phyloP scores from a whole-genome alignment of 2,888 invertebrate genomes.

The Xestia ashworthii region DNA sequence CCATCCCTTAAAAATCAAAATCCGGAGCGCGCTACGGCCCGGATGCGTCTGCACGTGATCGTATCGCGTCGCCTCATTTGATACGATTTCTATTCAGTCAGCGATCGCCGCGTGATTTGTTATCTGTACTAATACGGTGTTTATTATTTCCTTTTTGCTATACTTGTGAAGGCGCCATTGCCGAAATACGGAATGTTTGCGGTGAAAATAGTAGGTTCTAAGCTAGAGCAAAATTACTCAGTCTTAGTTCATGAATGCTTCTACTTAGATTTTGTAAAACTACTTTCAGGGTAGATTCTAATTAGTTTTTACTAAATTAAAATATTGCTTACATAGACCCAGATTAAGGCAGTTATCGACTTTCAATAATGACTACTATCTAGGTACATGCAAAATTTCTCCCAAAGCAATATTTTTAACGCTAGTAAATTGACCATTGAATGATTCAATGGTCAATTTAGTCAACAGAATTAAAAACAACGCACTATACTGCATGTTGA shows the following conservation, averaged over 20 bases:
- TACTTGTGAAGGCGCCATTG: constrained; percentile 58
- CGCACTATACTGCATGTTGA: no score
- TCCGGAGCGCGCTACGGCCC: constrained; percentile 60
- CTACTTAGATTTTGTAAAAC: background rate
- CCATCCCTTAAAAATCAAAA: constrained; percentile 52
- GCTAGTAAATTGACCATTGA: no score
- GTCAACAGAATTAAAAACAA: background rate
- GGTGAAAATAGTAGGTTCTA: background rate
- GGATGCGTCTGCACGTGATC: constrained; percentile 78
- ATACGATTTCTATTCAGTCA: constrained; percentile 77
- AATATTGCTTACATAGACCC: background rate
- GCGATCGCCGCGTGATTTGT: constrained; percentile 76
- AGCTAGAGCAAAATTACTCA: background rate
- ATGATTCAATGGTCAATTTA: background rate
- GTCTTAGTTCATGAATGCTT: background rate
- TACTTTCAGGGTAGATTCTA: no score
- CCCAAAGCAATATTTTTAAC: background rate
- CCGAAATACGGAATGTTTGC: constrained; percentile 27
- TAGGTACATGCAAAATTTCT: background rate
- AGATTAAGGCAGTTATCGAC: background rate
- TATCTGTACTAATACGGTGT: constrained; percentile 77
- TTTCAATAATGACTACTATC: background rate
- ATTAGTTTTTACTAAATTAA: background rate
- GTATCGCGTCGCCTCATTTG: constrained; percentile 73
- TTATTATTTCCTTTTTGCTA: constrained; percentile 75